Conservation (phyloP, 2,797 vertebrate genomes). For the Alosa sapidissima region DNA sequence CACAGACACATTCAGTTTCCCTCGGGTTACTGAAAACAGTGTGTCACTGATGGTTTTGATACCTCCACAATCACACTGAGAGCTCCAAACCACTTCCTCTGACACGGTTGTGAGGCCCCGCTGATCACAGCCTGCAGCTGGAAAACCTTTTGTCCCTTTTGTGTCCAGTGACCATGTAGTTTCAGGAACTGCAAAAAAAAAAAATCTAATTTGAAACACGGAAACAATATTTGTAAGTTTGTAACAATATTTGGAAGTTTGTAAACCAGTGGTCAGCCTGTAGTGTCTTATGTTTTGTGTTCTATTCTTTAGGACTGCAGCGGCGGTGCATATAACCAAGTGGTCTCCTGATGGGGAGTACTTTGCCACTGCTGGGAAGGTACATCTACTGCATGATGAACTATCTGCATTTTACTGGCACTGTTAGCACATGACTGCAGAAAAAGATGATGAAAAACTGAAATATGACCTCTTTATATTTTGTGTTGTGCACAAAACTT, state of each 20-base stretch:
- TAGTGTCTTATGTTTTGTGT: neutral
- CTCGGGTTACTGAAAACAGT: neutral
- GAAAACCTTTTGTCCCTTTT: neutral
- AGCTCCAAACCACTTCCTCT: neutral
- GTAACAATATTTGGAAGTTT: neutral
- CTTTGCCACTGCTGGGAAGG: slow-evolving; percentile 95
- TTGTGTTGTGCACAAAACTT: neutral
- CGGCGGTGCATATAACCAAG: slow-evolving; percentile 88
- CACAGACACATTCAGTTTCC: neutral
- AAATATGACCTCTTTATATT: neutral
- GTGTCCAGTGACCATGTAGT: neutral
- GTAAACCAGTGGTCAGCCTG: neutral
- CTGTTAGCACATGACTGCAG: neutral
- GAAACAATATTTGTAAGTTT: neutral
- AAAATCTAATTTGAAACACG: neutral
- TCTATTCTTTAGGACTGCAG: slow-evolving; percentile 78
- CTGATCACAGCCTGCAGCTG: neutral
- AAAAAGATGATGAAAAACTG: neutral
- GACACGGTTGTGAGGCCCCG: neutral
- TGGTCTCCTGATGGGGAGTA: slow-evolving; percentile 99
- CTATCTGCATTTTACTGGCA: neutral
- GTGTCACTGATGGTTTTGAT: neutral
- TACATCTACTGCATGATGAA: slow-evolving; percentile 55
- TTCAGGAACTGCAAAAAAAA: slow-evolving; percentile 5
- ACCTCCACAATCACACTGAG: neutral